Evolutionary conservation across 37 sponge, comb jelly and placozoan genomes (phyloP).

Genomic region (Haliclona indistincta): DNA sequence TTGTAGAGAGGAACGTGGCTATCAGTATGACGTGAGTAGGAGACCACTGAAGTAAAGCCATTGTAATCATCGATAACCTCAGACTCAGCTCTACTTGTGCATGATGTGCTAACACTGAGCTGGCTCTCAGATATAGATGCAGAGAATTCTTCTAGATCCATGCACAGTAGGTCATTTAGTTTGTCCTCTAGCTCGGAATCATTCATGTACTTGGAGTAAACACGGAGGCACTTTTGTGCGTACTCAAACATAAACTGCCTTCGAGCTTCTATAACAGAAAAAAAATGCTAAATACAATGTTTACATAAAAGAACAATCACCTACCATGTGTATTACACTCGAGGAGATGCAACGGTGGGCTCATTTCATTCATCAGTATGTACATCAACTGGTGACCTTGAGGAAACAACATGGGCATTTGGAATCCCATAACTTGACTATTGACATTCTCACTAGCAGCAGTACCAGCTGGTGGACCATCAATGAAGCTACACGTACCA

Average conservation of each 20-base stretch:
- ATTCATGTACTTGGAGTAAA: background rate
- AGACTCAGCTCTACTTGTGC: background rate
- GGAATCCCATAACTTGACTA: no score
- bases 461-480: slow-evolving; percentile 1
- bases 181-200: background rate
- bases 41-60: no score
- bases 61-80: background rate
- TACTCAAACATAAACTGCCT: background rate
- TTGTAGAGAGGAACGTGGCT: no score
- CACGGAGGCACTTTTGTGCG: background rate
- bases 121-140: background rate
- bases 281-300: background rate
- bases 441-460: background rate
- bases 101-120: background rate
- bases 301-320: background rate
- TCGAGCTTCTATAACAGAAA: background rate
- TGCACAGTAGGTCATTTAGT: background rate
- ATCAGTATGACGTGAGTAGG: no score
- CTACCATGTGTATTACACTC: background rate
- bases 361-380: background rate
- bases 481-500: background rate
- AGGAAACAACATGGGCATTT: background rate
- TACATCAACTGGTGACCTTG: background rate
- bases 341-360: background rate
- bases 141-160: background rate